Evolutionary conservation across 2,113 vertebrate genomes (phyloP).

Genomic region (Nesogale talazaci): DNA sequence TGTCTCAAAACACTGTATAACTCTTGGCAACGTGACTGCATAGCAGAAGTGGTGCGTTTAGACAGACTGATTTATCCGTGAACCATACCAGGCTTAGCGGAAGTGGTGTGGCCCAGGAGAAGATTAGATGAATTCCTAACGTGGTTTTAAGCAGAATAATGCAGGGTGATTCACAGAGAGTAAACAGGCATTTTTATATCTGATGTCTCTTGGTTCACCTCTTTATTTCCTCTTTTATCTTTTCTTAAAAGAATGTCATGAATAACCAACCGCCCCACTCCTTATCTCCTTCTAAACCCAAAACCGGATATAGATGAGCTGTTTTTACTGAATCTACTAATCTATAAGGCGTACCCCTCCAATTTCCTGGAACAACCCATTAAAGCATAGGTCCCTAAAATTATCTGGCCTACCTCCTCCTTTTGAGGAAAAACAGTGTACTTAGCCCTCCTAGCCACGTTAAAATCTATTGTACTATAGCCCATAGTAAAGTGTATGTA

Average conservation of each 20-base stretch:
- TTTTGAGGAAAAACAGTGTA: too few species aligned
- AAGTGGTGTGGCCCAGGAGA: constrained; percentile 61
- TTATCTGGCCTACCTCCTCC: too few species aligned
- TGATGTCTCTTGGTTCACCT: constrained; percentile 64
- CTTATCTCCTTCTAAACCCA: constrained; percentile 21
- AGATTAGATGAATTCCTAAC: constrained; percentile 78
- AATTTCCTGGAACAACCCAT: background rate
- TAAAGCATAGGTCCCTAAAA: too few species aligned
- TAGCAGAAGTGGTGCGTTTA: constrained; percentile 61
- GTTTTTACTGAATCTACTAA: constrained; percentile 29
- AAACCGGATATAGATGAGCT: background rate
- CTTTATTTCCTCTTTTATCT: constrained; percentile 72
- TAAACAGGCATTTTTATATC: constrained; percentile 67
- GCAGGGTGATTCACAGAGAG: constrained; percentile 56
- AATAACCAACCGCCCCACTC: constrained; percentile 48
- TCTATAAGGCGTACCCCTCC: background rate
- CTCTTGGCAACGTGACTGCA: constrained; percentile 27
- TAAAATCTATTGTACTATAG: too few species aligned
- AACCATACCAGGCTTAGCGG: constrained; percentile 17
- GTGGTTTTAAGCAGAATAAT: constrained; percentile 78
- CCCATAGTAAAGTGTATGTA: too few species aligned
- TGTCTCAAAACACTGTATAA: background rate
- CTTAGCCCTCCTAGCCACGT: too few species aligned
- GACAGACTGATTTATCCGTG: constrained; percentile 58
- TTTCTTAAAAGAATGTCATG: constrained; percentile 53